Evolutionary conservation across 2,113 vertebrate species (phyloP).

Genomic region (Guaruba guarouba): DNA sequence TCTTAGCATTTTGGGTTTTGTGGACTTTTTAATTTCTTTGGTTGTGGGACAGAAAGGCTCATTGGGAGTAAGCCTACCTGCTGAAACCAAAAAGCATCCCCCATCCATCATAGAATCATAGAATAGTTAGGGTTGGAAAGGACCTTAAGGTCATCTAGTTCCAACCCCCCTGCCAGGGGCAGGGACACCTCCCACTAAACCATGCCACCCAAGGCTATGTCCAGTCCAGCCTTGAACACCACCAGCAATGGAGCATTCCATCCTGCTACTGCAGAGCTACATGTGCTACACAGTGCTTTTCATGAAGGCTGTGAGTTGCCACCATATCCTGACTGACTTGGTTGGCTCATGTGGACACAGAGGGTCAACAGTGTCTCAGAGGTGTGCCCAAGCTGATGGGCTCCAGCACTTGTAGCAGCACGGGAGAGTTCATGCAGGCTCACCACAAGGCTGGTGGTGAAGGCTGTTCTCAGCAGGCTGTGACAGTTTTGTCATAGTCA

Average conservation of each 20-base stretch:
- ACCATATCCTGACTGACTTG: not conserved
- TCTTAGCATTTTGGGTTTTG: not conserved
- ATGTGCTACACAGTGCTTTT: fast-evolving
- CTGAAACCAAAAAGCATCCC: not conserved
- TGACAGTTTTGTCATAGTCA: not conserved
- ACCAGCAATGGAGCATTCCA: too few relatives aligned
- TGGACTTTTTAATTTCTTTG: not conserved
- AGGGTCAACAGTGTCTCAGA: not conserved
- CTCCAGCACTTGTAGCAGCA: not conserved
- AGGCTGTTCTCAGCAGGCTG: not conserved
- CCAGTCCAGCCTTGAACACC: too few relatives aligned
- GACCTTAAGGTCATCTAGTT: too few relatives aligned
- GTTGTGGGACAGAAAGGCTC: not conserved
- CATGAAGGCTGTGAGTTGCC: not conserved
- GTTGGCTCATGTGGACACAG: not conserved
- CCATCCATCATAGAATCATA: not conserved
- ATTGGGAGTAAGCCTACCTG: not conserved
- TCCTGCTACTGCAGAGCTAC: not conserved
- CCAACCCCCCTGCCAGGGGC: too few relatives aligned
- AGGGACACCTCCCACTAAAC: too few relatives aligned
- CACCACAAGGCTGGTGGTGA: not conserved
- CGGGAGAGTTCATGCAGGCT: not conserved
- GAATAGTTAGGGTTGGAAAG: too few relatives aligned
- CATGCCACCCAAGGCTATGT: too few relatives aligned
- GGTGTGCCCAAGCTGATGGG: not conserved